Conservation (phyloP, 2,888 invertebrate species). For the Drosophila putrida region DNA sequence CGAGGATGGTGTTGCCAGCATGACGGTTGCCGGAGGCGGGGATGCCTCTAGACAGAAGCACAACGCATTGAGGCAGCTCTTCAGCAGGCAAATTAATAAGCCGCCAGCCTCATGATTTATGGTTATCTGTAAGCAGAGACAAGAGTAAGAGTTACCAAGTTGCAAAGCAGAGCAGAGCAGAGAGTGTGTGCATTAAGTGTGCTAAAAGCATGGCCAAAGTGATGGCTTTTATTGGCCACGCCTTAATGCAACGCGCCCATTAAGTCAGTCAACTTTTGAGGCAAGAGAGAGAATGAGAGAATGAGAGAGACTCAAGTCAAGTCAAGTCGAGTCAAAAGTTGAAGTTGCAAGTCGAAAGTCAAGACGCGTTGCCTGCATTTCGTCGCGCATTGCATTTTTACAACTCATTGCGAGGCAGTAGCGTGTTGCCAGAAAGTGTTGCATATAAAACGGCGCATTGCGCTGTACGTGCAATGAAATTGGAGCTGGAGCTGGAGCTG, state of each 20-base stretch:
- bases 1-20: slow-evolving; percentile 38
- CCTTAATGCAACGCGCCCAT: slow-evolving; percentile 68
- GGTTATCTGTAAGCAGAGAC: slow-evolving; percentile 88
- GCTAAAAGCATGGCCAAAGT: slow-evolving; percentile 26
- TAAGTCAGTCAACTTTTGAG: slow-evolving; percentile 55
- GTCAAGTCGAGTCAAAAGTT: slow-evolving; percentile 38
- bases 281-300: slow-evolving; percentile 7
- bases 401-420: slow-evolving; percentile 66
- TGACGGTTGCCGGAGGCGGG: slow-evolving; percentile 44
- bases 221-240: slow-evolving; percentile 28
- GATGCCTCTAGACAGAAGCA: slow-evolving; percentile 82
- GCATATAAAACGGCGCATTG: slow-evolving; percentile 75
- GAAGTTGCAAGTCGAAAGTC: slow-evolving; percentile 33
- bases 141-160: slow-evolving; percentile 30
- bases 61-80: slow-evolving; percentile 83
- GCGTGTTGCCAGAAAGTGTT: slow-evolving; percentile 62
- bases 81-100: slow-evolving; percentile 87
- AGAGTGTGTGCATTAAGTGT: slow-evolving; percentile 2
- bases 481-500: background rate
- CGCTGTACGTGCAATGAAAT: slow-evolving; percentile 67
- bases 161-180: background rate
- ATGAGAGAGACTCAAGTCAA: slow-evolving; percentile 7
- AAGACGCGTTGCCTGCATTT: slow-evolving; percentile 58
- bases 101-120: slow-evolving; percentile 92
- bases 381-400: slow-evolving; percentile 66